A percentile compares a stretch with the other conserved stretches of the same genome.
Evolutionary conservation across 2,888 invertebrate species (phyloP).

Genomic region (Endomychus coccineus): DNA sequence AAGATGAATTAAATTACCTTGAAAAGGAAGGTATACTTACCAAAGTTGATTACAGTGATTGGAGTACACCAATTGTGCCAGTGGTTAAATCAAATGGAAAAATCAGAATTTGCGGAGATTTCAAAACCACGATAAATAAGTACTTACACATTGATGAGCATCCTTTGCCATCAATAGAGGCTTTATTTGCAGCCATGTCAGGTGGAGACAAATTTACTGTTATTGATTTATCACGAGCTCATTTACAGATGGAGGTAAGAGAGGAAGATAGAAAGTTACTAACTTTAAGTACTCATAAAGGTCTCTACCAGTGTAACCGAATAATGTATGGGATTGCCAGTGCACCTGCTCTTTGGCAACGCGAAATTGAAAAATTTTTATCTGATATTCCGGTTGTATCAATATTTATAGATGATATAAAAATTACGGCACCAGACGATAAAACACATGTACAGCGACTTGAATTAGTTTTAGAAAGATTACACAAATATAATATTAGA

Average conservation of each 20-base stretch:
- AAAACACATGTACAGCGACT: slow-evolving; percentile 22
- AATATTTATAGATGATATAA: slow-evolving; percentile 27
- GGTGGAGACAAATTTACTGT: slow-evolving; percentile 24
- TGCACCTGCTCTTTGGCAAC: slow-evolving; percentile 20
- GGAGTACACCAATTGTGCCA: slow-evolving; percentile 18
- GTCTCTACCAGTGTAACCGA: slow-evolving; percentile 30
- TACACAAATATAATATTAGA: slow-evolving; percentile 18
- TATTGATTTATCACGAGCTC: slow-evolving; percentile 32
- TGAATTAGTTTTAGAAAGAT: slow-evolving; percentile 20
- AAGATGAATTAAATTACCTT: slow-evolving; percentile 14
- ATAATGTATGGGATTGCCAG: slow-evolving; percentile 31
- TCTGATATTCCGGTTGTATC: slow-evolving; percentile 24
- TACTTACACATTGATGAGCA: slow-evolving; percentile 19
- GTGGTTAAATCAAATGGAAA: slow-evolving; percentile 14
- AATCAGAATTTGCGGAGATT: slow-evolving; percentile 18
- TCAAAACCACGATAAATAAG: slow-evolving; percentile 8
- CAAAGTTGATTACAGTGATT: slow-evolving; percentile 18
- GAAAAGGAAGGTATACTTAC: slow-evolving; percentile 16
- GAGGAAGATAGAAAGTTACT: slow-evolving; percentile 29
- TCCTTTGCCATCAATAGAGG: slow-evolving; percentile 22
- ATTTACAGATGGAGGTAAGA: slow-evolving; percentile 34
- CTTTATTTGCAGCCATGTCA: slow-evolving; percentile 22
- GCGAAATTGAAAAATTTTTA: slow-evolving; percentile 28
- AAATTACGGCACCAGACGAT: slow-evolving; percentile 22
- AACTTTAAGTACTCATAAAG: slow-evolving; percentile 35